Conservation (phyloP, 2,888 invertebrate genomes). For the Bombyx huttoni region DNA sequence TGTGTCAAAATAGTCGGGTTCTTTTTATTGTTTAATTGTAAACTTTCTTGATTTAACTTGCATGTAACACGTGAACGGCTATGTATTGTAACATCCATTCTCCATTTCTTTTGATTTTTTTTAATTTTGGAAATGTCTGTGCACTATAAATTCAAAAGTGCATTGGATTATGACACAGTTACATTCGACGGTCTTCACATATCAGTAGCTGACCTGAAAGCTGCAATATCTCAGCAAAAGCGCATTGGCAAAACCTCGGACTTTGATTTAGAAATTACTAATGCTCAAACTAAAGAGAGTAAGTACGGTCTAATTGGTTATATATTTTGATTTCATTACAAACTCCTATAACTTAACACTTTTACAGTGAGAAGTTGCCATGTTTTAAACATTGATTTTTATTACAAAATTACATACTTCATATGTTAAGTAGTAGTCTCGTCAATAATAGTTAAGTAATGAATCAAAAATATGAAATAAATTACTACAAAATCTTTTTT, state of each 20-base stretch:
- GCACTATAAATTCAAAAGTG: conserved; percentile 98
- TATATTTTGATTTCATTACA: background rate
- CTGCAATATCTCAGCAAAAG: conserved; percentile 95
- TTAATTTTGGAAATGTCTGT: conserved; percentile 82
- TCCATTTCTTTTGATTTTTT: conserved; percentile 9
- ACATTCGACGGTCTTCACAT: conserved; percentile 98
- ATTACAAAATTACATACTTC: too few relatives aligned
- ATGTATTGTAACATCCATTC: conserved; percentile 25
- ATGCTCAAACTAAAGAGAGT: conserved; percentile 98
- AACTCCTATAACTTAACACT: too few relatives aligned
- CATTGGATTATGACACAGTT: conserved; percentile 95
- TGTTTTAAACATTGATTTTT: too few relatives aligned
- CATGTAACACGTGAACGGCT: conserved; percentile 1
- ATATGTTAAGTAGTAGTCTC: too few relatives aligned
- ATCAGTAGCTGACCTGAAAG: conserved; percentile 94
- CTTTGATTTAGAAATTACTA: conserved; percentile 96
- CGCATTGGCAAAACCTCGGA: conserved; percentile 93
- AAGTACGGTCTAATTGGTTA: conserved; percentile 5
- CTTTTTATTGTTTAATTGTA: too few relatives aligned
- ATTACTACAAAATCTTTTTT: too few relatives aligned
- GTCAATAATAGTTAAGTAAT: too few relatives aligned
- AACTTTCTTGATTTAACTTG: too few relatives aligned
- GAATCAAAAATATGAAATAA: too few relatives aligned
- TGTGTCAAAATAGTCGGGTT: too few relatives aligned
- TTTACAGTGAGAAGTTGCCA: too few relatives aligned